phyloP scores from a whole-genome alignment of 1,140 invertebrate genomes.

The Sarcophaga peregrina region DNA sequence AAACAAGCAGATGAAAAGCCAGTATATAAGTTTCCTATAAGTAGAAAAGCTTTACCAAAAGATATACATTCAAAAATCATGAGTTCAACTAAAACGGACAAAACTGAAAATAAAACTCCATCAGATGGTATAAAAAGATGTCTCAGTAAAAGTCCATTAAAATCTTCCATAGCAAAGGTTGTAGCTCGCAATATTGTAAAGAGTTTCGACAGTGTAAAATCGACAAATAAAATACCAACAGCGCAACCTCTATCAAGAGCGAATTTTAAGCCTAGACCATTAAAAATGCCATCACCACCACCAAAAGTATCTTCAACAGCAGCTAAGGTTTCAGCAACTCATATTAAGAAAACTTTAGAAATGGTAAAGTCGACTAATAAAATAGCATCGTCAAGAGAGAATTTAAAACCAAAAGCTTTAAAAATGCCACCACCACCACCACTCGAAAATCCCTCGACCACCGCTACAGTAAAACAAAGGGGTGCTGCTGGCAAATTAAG shows the following conservation, averaged over 20 bases:
- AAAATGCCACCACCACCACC: slow-evolving; percentile 20
- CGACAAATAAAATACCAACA: background rate
- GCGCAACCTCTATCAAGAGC: background rate
- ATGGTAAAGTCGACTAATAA: background rate
- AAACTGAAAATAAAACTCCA: too few species aligned
- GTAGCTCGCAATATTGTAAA: background rate
- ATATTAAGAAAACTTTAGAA: background rate
- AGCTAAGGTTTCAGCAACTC: background rate
- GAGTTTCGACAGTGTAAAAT: background rate
- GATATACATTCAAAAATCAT: background rate
- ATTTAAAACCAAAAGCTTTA: background rate
- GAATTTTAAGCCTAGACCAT: background rate
- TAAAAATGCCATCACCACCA: background rate
- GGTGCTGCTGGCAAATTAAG: background rate
- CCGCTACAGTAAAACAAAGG: background rate
- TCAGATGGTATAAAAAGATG: too few species aligned
- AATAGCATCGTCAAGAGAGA: background rate
- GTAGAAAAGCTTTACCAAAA: background rate
- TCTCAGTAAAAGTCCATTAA: too few species aligned
- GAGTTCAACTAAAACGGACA: slow-evolving; percentile 24
- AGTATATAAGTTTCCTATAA: background rate
- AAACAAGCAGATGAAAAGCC: background rate
- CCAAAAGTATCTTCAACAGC: background rate
- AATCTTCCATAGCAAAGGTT: too few species aligned
- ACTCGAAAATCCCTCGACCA: background rate